Evolutionary conservation across 2,888 invertebrate genomes (phyloP).

Genomic region (Meliscaeva auricollis): DNA sequence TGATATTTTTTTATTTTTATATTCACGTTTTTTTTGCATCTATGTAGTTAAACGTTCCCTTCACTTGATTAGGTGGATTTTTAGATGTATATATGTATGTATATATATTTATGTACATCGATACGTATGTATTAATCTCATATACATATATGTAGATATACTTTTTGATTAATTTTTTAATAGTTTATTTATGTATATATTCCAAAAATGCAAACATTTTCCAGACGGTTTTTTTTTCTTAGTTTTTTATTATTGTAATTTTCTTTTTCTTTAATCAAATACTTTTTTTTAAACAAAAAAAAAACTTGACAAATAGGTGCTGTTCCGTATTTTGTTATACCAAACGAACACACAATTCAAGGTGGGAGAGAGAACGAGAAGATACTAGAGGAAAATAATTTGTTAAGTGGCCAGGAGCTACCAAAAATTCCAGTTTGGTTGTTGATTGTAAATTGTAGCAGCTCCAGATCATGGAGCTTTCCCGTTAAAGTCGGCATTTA

Average conservation of each 20-base stretch:
- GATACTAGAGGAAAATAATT: background rate
- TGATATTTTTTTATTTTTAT: conserved; percentile 1
- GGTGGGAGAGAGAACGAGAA: conserved; percentile 24
- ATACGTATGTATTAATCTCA: background rate
- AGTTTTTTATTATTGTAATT: no score
- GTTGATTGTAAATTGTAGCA: no score
- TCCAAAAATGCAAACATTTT: no score
- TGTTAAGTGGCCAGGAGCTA: background rate
- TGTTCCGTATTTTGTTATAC: conserved; percentile 27
- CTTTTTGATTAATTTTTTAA: background rate
- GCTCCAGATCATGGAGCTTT: no score
- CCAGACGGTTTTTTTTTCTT: no score
- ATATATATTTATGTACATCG: background rate
- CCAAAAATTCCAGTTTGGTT: no score
- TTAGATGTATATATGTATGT: background rate
- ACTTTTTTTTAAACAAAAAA: conserved; percentile 20
- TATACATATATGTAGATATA: background rate
- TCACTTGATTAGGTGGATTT: conserved; percentile 3
- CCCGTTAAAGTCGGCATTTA: no score
- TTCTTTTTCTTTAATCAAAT: background rate
- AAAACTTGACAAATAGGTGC: conserved; percentile 16
- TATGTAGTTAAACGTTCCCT: background rate
- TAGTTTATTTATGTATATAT: background rate
- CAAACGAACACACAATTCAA: conserved; percentile 19
- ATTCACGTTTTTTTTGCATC: conserved; percentile 10